These are phyloP conservation scores for Papilio polyxenes DNA, from an alignment of 1,140 invertebrate genomes.

Conservation along the genomic window DNA sequence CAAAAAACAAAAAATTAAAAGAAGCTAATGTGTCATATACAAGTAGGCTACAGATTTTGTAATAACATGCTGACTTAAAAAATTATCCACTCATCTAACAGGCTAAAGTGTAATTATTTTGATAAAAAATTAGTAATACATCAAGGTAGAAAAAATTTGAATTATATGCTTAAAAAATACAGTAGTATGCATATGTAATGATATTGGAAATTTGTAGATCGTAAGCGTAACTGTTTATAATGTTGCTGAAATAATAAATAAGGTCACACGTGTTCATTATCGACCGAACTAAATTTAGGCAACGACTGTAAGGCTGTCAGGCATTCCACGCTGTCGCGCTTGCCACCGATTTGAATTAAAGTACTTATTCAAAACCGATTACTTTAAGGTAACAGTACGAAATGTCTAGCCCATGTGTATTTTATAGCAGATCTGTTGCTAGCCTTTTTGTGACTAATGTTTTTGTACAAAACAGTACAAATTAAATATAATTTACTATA, in stretches of 20 bases:
- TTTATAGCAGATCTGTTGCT: no score
- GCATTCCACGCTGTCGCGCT: neutral
- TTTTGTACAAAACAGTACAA: neutral
- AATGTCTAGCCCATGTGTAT: neutral
- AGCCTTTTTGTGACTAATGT: neutral
- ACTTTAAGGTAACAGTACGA: neutral
- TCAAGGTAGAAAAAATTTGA: neutral
- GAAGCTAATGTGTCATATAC: neutral
- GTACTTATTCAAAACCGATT: neutral
- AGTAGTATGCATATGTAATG: neutral
- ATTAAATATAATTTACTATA: no score
- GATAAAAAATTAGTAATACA: neutral
- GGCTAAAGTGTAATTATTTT: neutral
- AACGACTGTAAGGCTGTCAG: neutral
- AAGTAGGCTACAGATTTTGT: no score
- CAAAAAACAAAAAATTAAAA: no score
- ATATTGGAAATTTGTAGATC: neutral
- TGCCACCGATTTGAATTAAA: neutral
- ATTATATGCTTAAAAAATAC: neutral
- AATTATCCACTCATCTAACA: neutral
- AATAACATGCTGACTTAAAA: neutral
- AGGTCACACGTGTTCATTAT: conserved; percentile 1
- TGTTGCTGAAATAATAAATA: neutral
- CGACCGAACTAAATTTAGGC: neutral
- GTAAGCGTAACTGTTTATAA: neutral